Conservation (phyloP, 2,888 invertebrate genomes). For the Teleogryllus oceanicus region DNA sequence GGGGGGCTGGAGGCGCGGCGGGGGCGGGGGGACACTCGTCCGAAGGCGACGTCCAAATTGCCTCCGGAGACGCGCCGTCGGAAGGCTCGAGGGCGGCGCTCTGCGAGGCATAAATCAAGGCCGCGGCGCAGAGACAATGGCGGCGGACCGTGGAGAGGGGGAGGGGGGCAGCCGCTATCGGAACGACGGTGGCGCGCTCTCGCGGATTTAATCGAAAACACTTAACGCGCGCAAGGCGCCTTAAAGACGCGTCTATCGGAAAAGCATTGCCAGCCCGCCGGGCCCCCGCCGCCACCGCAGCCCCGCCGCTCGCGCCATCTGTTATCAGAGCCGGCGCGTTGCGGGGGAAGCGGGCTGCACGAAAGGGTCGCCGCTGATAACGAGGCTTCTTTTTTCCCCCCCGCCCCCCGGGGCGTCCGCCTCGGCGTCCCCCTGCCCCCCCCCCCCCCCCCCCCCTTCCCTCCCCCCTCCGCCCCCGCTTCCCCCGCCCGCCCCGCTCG, state of each 20-base stretch:
- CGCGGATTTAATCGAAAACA: constrained; percentile 18
- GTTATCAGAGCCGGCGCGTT: neutral
- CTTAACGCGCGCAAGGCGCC: neutral
- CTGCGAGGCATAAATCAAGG: neutral
- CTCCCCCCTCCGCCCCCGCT: neutral
- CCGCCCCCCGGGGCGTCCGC: too few relatives aligned
- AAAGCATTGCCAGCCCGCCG: neutral
- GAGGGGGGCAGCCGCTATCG: neutral
- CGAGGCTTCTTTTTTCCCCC: neutral
- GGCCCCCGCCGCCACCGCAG: neutral
- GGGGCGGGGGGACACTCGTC: too few relatives aligned
- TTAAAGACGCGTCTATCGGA: constrained; percentile 8
- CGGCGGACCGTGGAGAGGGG: neutral
- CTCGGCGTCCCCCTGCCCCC: too few relatives aligned
- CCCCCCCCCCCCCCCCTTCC: neutral
- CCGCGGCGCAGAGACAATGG: neutral
- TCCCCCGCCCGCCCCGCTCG: too few relatives aligned
- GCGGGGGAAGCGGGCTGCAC: neutral
- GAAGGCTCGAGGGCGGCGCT: neutral
- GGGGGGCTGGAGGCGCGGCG: too few relatives aligned
- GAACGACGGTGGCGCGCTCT: constrained; percentile 7
- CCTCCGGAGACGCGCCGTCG: constrained; percentile 4
- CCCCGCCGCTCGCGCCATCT: neutral
- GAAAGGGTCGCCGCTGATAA: constrained; percentile 12
- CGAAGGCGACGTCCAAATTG: neutral